These are phyloP conservation scores for Corythornis madagascariensis DNA, from an alignment of 2,113 vertebrate genomes.

Conservation along the genomic window DNA sequence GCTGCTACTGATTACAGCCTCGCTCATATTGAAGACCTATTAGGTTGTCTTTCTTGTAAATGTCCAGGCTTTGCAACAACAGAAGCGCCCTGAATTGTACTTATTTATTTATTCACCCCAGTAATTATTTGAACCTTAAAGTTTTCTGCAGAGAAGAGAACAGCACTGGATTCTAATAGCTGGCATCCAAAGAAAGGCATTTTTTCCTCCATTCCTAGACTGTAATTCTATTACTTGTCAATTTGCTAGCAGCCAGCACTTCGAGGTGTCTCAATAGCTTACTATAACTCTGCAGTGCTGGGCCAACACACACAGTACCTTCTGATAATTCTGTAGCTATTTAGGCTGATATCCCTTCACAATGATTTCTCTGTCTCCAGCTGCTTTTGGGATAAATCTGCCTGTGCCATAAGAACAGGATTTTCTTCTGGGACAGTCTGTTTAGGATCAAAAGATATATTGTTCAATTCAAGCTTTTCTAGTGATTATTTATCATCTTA, in stretches of 20 bases:
- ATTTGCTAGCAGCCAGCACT: background rate
- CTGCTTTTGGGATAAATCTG: background rate
- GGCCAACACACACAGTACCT: background rate
- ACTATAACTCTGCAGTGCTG: background rate
- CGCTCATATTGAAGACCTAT: background rate
- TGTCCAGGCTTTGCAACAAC: background rate
- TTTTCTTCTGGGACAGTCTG: background rate
- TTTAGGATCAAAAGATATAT: background rate
- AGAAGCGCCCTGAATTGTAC: background rate
- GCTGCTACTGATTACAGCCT: background rate
- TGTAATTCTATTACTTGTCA: background rate
- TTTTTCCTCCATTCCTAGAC: background rate
- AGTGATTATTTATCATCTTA: background rate
- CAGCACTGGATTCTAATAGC: background rate
- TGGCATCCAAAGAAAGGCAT: background rate
- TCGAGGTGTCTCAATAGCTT: background rate
- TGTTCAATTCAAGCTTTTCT: background rate
- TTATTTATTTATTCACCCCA: background rate
- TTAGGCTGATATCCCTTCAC: background rate
- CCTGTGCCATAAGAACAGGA: background rate
- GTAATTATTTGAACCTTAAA: background rate
- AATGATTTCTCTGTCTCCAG: background rate
- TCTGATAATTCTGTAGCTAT: background rate
- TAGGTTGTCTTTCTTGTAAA: background rate
- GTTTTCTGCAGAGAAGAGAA: background rate